Evolutionary conservation across 2,888 invertebrate species (phyloP).

Genomic region (Macrophya alboannulata): DNA sequence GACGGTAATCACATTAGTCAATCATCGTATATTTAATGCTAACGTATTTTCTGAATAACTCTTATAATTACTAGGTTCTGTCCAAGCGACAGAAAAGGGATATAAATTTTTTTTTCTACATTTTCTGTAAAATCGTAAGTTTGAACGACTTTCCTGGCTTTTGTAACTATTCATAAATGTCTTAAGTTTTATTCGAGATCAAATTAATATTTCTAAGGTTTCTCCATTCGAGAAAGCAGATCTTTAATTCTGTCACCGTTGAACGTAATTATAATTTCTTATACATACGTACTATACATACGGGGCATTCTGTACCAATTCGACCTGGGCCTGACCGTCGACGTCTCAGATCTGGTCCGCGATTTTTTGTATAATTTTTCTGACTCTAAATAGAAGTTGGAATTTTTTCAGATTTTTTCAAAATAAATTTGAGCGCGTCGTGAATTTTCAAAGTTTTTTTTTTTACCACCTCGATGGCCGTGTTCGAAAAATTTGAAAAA

Average conservation of each 20-base stretch:
- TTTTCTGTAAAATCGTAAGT: neutral
- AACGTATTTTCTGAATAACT: neutral
- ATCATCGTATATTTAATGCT: neutral
- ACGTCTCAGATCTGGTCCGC: no score
- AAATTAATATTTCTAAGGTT: neutral
- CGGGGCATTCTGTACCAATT: no score
- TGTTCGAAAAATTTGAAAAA: no score
- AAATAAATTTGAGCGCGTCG: no score
- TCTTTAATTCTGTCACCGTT: neutral
- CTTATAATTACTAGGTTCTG: neutral
- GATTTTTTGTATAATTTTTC: no score
- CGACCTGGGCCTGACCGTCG: no score
- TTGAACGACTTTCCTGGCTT: neutral
- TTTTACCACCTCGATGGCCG: no score
- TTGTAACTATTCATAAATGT: neutral
- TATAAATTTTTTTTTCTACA: neutral
- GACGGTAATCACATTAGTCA: neutral
- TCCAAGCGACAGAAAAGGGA: neutral
- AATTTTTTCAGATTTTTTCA: no score
- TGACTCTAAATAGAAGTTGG: no score
- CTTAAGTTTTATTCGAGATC: neutral
- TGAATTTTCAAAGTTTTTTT: no score
- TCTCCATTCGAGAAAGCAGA: conserved; percentile 4
- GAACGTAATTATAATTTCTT: neutral
- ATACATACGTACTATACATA: no score